phyloP scores from a whole-genome alignment of 1,140 invertebrate species.

The Aphelenchoides avenae region DNA sequence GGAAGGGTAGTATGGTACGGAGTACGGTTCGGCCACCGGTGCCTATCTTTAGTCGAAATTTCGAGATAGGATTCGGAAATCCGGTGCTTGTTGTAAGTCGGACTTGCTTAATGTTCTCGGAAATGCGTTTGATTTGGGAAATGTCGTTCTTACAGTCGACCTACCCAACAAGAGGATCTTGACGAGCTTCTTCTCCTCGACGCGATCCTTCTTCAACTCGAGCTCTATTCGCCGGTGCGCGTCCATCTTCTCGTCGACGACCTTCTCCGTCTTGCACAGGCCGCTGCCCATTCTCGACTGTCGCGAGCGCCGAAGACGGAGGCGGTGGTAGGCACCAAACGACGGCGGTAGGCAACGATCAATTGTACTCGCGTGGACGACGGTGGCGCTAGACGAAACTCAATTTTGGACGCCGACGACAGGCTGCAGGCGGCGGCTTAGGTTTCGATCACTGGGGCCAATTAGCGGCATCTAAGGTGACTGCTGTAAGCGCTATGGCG shows the following conservation, averaged over 20 bases:
- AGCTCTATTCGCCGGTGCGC: conserved; percentile 37
- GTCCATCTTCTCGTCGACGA: conserved; percentile 23
- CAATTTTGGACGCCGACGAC: too few relatives aligned
- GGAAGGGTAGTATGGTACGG: conserved; percentile 4
- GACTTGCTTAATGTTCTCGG: background rate
- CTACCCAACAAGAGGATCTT: conserved; percentile 35
- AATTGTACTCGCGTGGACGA: too few relatives aligned
- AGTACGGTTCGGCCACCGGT: too few relatives aligned
- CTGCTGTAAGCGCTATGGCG: too few relatives aligned
- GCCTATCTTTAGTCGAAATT: background rate
- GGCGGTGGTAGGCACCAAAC: too few relatives aligned
- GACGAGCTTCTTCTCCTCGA: conserved; percentile 26
- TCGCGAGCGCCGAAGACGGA: too few relatives aligned
- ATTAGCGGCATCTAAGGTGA: too few relatives aligned
- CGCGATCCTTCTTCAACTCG: conserved; percentile 26
- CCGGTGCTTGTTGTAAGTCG: background rate
- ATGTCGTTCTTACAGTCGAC: conserved; percentile 5
- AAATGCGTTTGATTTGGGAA: background rate
- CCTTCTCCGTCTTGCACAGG: conserved; percentile 40
- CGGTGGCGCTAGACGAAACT: too few relatives aligned
- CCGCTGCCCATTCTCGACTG: conserved; percentile 20
- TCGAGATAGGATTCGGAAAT: conserved; percentile 1
- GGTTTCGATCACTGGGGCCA: too few relatives aligned
- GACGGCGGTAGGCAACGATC: too few relatives aligned
- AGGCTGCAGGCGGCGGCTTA: too few relatives aligned